Conservation (phyloP, 2,113 vertebrate genomes). For the Callaeas wilsoni region DNA sequence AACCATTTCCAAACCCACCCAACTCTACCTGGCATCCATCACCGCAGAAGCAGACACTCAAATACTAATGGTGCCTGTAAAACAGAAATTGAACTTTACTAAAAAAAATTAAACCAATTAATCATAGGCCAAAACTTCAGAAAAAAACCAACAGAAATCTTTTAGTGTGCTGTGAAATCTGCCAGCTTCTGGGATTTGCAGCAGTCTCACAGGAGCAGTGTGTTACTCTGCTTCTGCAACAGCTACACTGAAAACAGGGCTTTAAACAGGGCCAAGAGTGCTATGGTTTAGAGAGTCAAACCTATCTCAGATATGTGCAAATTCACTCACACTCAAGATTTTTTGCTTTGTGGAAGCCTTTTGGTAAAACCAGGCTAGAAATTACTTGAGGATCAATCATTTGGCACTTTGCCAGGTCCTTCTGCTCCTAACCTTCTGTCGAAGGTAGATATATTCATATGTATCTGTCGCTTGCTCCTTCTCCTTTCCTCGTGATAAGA, state of each 20-base stretch:
- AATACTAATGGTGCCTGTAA: conserved; percentile 49
- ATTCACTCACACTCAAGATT: background rate
- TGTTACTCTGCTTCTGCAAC: background rate
- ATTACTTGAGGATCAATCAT: background rate
- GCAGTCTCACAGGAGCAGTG: background rate
- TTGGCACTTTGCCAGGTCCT: background rate
- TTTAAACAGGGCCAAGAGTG: background rate
- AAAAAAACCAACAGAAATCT: background rate
- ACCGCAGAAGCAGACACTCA: conserved; percentile 12
- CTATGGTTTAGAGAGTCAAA: background rate
- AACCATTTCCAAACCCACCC: background rate
- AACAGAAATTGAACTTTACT: conserved; percentile 40
- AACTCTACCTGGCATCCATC: background rate
- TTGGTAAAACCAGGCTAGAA: background rate
- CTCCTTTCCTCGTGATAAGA: background rate
- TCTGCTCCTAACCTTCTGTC: background rate
- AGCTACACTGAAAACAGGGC: background rate
- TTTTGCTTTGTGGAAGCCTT: background rate
- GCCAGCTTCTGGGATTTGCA: background rate
- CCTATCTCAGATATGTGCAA: background rate
- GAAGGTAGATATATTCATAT: background rate
- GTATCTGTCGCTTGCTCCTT: background rate
- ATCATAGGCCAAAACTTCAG: conserved; percentile 17
- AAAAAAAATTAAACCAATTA: conserved; percentile 54
- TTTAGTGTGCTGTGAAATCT: background rate